These are phyloP conservation scores for Crambe crambe DNA, from an alignment of 37 sponge, comb jelly and placozoan species.

Conservation along the genomic window DNA sequence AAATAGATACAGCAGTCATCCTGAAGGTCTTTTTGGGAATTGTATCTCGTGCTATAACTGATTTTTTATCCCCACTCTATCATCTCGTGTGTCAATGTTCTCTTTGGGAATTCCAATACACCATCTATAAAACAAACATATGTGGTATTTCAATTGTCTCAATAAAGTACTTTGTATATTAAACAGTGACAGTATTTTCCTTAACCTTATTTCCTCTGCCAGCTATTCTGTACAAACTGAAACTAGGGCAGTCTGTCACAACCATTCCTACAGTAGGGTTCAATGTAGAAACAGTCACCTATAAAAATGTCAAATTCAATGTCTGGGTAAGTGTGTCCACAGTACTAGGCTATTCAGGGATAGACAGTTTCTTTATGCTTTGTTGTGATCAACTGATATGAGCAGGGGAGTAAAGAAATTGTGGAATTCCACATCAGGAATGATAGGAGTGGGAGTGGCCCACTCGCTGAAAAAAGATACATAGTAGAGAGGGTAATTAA, in stretches of 20 bases:
- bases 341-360: background rate
- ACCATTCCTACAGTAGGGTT: constrained; percentile 97
- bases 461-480: background rate
- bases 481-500: too few species aligned
- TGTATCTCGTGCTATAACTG: too few species aligned
- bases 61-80: too few species aligned
- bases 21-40: too few species aligned
- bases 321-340: constrained; percentile 86
- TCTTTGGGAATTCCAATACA: too few species aligned
- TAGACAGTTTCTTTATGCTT: background rate
- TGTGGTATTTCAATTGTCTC: too few species aligned
- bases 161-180: too few species aligned
- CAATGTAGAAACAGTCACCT: constrained; percentile 97
- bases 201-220: too few species aligned
- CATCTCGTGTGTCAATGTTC: too few species aligned
- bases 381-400: background rate
- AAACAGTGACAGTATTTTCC: too few species aligned
- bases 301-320: constrained; percentile 98
- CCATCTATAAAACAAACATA: too few species aligned
- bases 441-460: background rate
- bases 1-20: too few species aligned
- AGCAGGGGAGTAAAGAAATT: background rate
- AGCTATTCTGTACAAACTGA: constrained; percentile 96
- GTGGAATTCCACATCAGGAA: background rate
- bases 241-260: constrained; percentile 92